Base-by-base conservation (phyloP, 2,797 vertebrate genomes). In the Apodemus agrarius region DNA sequence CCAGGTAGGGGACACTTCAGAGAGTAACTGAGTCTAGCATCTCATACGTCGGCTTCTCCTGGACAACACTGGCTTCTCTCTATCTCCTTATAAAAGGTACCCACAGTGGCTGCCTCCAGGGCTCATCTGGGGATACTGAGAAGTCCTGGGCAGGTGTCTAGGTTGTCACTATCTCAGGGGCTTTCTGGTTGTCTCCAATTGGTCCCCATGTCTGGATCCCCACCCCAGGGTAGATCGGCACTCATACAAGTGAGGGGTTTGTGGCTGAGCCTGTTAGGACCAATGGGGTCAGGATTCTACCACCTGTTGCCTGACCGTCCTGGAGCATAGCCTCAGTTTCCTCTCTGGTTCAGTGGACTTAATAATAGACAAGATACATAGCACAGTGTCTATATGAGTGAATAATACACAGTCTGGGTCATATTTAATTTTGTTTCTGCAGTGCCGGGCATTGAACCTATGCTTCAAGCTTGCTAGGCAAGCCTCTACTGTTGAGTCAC, bases 11-110 rank as follows among this genome's bases (percentile, higher is more conserved):
- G 22, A 14, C 54, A 1, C 34, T 72, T 3, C 24, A 3, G 46
- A 74, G 34, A 43, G 11, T 11, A 22, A 24, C 63, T 0, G 5
- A 49, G 34, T 84, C 75, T 26, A 1, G 1, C 0, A 12, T 26
- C 63, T 19, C 46, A 0, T 59, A 29, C 1, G 24, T 0, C 0
- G 17, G 1, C 1, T 49, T 12, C 29, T 19, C 0, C 3, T 0
- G 4, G 19, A 43, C 6, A 52, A 19, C 37, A 8, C 29, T 6
- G 21, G 72, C 40, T 21, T 13, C 37, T 4, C 91, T 9, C 52
- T 61, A 57, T 46, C 78, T 2, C 0, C 1, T 54, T 8, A 14
- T 0, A 10, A 63, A 31, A 84, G 6, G 8, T 46, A 9, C 57
- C 29, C 3, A 24, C n/a, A 37, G 22, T 2, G 0, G 29, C 26